Evolutionary conservation across 2,113 vertebrate species (phyloP), one percentile per base, ranked within the genome.

Genomic region (Spheniscus mendiculus): DNA sequence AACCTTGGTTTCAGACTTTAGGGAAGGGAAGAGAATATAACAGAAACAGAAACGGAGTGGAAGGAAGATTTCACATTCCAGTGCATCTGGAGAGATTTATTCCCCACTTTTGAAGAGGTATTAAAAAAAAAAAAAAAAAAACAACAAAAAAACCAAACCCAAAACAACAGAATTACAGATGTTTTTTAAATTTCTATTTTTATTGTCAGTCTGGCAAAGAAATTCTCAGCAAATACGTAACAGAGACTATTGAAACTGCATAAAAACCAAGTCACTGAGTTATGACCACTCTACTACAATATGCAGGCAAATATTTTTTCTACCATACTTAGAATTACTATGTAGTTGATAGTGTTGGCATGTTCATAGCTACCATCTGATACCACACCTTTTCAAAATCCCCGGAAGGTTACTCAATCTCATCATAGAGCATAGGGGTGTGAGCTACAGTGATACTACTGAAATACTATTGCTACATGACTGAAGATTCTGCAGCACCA

Each of bases 191-290:
- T 72, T 66, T 87, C 10, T 70, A 19, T 26, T 95, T 97, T 97
- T 96, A 97, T 96, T 95, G 49, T 93, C 70, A 94, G 10, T 36
- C 61, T 91, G 74, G 53, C 38, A 94, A 95, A 93, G 29, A 83
- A 80, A 90, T 88, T 91, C 11, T 77, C 53, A 95, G 71, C 47
- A 94, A 74, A 81, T 83, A 93, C 11, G 12, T 62, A 87, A 77
- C 3, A 82, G 12, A 82, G 12, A 76, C 52, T 83, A 83, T 8
- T 66, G 50, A 79, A 96, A 93, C 2, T 40, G 22, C 0, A 0
- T 79, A 65, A 93, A 95, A 83, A 87, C 50, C 22, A 65, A 81
- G 36, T 77, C n/a, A 84, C 5, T 27, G 58, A 70, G 13, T 89
- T 87, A 71, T 62, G 45, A 73, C 26, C 17, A 76, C 14, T 66